Conservation (phyloP, 1,140 invertebrate species). For the Whitmania pigra region DNA sequence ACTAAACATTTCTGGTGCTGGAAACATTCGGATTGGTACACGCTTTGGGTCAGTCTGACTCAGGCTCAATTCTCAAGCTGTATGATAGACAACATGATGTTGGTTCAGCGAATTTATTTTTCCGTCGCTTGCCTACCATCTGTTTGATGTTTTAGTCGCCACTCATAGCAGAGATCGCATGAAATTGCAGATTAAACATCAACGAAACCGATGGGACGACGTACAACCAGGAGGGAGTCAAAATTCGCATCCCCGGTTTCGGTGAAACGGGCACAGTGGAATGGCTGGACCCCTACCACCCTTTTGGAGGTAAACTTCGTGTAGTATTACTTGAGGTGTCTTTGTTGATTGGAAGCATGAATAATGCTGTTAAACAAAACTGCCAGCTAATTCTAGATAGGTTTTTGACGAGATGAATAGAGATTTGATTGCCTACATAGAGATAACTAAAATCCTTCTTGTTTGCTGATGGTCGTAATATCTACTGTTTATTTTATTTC, state of each 20-base stretch:
- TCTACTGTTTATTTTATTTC: too few species aligned
- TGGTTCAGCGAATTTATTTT: constrained; percentile 14
- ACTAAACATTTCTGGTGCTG: constrained; percentile 56
- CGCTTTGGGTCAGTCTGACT: constrained; percentile 65
- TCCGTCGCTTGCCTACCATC: neutral
- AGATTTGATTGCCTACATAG: too few species aligned
- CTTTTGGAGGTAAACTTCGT: constrained; percentile 45
- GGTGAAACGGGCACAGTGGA: constrained; percentile 65
- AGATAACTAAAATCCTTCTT: too few species aligned
- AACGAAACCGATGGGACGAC: constrained; percentile 57
- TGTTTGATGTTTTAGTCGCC: neutral
- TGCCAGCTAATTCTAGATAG: too few species aligned
- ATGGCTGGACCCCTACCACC: constrained; percentile 73
- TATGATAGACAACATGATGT: constrained; percentile 85
- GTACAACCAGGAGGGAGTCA: constrained; percentile 70
- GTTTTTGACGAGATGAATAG: too few species aligned
- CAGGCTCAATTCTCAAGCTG: constrained; percentile 83
- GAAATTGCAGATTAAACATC: too few species aligned
- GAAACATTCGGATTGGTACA: constrained; percentile 64
- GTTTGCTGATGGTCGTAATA: too few species aligned
- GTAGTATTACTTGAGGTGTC: too few species aligned
- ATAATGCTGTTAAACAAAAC: too few species aligned
- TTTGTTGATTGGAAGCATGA: too few species aligned
- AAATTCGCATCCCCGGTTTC: constrained; percentile 73
- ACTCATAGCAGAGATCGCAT: too few species aligned